A percentile compares a stretch with the other conserved stretches of the same genome.
Conservation (phyloP, 1,140 invertebrate species). For the Bombus confusus region DNA sequence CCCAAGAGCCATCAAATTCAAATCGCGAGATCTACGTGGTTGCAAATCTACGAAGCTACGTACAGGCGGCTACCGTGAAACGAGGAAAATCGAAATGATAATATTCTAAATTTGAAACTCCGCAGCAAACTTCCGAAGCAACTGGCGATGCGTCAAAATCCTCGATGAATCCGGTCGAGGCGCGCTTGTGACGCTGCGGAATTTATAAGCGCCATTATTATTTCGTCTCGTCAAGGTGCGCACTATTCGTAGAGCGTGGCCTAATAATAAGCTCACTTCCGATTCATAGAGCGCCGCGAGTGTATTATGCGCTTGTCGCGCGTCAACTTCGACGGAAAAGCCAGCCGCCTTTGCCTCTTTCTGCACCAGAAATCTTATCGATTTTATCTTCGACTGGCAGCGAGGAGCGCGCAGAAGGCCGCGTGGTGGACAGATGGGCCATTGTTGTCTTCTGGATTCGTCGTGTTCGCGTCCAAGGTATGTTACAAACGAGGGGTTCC, state of each 20-base stretch:
- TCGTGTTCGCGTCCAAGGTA: constrained; percentile 4
- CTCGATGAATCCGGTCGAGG: neutral
- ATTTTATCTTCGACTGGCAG: neutral
- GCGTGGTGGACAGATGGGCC: neutral
- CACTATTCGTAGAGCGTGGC: constrained; percentile 48
- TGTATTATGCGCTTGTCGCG: constrained; percentile 15
- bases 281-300: constrained; percentile 22
- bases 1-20: no score
- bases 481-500: neutral
- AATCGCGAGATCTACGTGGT: no score
- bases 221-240: constrained; percentile 47
- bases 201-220: constrained; percentile 44
- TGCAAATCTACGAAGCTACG: no score
- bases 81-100: no score
- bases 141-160: neutral
- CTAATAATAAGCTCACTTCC: constrained; percentile 57
- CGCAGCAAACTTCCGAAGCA: neutral
- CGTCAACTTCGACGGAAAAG: neutral
- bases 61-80: no score
- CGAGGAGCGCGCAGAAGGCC: neutral
- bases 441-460: constrained; percentile 12
- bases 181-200: neutral
- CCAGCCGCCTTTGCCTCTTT: neutral
- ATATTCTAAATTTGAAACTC: no score
- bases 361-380: constrained; percentile 8